phyloP scores from a whole-genome alignment of 2,888 invertebrate species.

The Platycheirus rosarum region DNA sequence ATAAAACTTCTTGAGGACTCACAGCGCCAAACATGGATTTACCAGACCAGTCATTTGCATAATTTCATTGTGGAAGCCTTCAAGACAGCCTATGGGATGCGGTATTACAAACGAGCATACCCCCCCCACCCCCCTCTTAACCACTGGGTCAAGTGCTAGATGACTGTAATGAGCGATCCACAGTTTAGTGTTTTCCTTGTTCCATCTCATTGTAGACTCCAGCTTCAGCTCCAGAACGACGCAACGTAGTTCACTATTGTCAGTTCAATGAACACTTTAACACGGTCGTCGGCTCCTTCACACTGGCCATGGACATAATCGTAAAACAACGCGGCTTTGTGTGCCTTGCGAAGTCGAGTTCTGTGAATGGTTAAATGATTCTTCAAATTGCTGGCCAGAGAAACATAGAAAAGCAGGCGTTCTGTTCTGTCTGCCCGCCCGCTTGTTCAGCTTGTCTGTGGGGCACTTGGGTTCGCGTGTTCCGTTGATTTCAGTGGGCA shows the following conservation, averaged over 20 bases:
- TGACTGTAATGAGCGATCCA: constrained; percentile 59
- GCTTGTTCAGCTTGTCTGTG: constrained; percentile 42
- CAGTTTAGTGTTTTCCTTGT: neutral
- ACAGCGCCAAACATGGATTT: constrained; percentile 50
- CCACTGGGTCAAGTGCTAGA: constrained; percentile 54
- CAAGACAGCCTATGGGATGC: constrained; percentile 6
- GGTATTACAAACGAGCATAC: neutral
- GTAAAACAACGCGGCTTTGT: constrained; percentile 66
- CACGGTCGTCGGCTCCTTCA: constrained; percentile 29
- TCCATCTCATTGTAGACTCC: neutral
- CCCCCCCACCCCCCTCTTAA: neutral
- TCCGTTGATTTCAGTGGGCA: constrained; percentile 18
- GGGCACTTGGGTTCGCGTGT: constrained; percentile 14
- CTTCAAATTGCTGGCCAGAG: constrained; percentile 51
- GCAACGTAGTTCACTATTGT: constrained; percentile 21
- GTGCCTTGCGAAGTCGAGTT: constrained; percentile 42
- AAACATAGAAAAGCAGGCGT: constrained; percentile 40
- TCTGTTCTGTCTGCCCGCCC: constrained; percentile 25
- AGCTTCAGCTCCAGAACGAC: constrained; percentile 3
- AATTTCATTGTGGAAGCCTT: constrained; percentile 56
- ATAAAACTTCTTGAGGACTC: constrained; percentile 26
- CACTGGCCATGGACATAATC: constrained; percentile 37
- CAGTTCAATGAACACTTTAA: constrained; percentile 60
- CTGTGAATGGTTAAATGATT: constrained; percentile 67
- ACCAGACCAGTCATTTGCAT: constrained; percentile 70